Evolutionary conservation across 2,888 invertebrate species (phyloP).

Genomic region (Drosophila planitibia): DNA sequence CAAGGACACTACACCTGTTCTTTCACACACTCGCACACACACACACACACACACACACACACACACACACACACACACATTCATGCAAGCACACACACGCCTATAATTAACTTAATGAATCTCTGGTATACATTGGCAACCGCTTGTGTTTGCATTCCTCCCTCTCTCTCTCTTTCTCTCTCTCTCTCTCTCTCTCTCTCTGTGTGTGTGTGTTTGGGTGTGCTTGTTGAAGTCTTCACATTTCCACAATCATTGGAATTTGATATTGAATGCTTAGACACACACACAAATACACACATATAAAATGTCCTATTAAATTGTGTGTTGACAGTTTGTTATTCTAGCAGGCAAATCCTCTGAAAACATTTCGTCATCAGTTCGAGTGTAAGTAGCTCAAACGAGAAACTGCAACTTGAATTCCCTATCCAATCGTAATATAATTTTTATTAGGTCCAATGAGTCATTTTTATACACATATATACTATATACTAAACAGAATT

Average conservation of each 20-base stretch:
- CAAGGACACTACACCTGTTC: conserved; percentile 22
- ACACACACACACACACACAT: conserved; percentile 2
- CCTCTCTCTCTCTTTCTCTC: not conserved
- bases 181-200: rapidly evolving
- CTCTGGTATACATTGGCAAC: conserved; percentile 24
- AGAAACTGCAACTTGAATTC: not conserved
- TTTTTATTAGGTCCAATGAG: conserved; percentile 2
- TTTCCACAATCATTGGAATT: conserved; percentile 10
- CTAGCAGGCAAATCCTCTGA: conserved; percentile 16
- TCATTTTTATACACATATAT: not conserved
- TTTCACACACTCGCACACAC: not conserved
- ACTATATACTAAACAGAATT: not conserved
- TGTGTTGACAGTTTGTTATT: conserved; percentile 27
- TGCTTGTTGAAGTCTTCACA: not conserved
- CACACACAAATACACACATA: conserved; percentile 2
- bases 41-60: not conserved
- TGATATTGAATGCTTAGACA: not conserved
- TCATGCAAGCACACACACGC: not conserved
- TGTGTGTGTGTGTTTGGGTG: not conserved
- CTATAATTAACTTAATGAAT: conserved; percentile 53
- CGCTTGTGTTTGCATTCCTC: conserved; percentile 18
- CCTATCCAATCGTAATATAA: not conserved
- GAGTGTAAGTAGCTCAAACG: not conserved
- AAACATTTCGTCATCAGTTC: conserved; percentile 14
- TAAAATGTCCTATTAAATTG: conserved; percentile 14